Evolutionary conservation across 1,140 invertebrate species (phyloP).

Genomic region (Pentalonia nigronervosa): DNA sequence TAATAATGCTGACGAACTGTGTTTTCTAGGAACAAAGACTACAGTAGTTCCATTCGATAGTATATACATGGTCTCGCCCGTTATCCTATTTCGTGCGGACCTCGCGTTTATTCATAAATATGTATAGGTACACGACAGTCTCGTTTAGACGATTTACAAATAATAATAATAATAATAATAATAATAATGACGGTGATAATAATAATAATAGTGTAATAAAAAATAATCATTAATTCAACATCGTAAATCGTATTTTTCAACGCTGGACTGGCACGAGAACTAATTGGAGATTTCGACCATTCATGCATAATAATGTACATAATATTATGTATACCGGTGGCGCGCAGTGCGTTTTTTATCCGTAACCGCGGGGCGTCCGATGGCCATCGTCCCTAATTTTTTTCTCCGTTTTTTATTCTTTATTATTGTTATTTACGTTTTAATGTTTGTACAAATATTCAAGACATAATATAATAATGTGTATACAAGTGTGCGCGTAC

Average conservation of each 20-base stretch:
- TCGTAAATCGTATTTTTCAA: slow-evolving; percentile 47
- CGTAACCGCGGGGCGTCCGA: slow-evolving; percentile 2
- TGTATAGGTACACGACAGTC: background rate
- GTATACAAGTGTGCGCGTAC: background rate
- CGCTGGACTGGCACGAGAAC: slow-evolving; percentile 19
- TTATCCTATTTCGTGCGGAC: background rate
- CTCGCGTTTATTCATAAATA: too few relatives aligned
- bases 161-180: background rate
- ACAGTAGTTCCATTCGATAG: background rate
- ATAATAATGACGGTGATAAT: background rate
- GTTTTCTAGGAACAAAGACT: background rate
- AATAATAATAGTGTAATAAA: slow-evolving; percentile 27
- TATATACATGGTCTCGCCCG: background rate
- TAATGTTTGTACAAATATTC: background rate
- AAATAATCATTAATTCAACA: slow-evolving; percentile 28
- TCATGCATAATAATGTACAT: background rate
- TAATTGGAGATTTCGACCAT: slow-evolving; percentile 33
- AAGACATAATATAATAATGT: background rate
- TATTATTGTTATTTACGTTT: slow-evolving; percentile 19
- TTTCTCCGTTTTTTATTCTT: background rate
- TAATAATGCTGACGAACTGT: background rate
- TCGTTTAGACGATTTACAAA: background rate
- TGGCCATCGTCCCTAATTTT: slow-evolving; percentile 9
- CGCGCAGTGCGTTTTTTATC: background rate
- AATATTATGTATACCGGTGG: background rate